Evolutionary conservation across 2,113 vertebrate species (phyloP).

Genomic region (Tylochromis polylepis): DNA sequence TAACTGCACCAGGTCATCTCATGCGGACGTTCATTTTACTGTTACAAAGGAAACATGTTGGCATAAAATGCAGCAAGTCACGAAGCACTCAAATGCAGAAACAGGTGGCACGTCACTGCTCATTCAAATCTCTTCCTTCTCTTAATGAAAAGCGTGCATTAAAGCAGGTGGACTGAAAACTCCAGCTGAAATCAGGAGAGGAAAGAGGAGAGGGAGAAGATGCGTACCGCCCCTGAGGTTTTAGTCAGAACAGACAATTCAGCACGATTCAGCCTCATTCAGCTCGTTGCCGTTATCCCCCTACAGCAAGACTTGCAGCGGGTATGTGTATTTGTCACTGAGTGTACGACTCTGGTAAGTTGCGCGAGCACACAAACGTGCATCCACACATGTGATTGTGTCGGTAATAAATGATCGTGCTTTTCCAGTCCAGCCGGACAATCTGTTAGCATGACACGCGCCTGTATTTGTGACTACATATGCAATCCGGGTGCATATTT

Average conservation of each 20-base stretch:
- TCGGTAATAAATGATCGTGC: not conserved
- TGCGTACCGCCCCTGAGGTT: not conserved
- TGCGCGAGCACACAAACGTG: not conserved
- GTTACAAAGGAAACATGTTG: not conserved
- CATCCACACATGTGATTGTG: not conserved
- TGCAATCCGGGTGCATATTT: not conserved
- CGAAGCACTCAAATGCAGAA: not conserved
- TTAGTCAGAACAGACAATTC: not conserved
- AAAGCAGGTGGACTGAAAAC: not conserved
- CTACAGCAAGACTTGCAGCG: conserved; percentile 1
- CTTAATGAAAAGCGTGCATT: not conserved
- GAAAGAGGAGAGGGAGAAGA: not conserved
- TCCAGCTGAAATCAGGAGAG: not conserved
- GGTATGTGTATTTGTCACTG: not conserved
- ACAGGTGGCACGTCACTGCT: rapidly evolving
- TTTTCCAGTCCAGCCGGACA: not conserved
- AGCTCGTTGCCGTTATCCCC: conserved; percentile 5
- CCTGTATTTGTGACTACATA: rapidly evolving
- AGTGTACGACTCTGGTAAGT: not conserved
- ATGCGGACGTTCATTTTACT: not conserved
- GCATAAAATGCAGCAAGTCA: rapidly evolving
- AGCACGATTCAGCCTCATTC: conserved; percentile 31
- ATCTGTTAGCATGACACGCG: not conserved
- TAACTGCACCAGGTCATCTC: not conserved
- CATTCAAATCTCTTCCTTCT: not conserved